Evolutionary conservation across 2,888 invertebrate species (phyloP).

Genomic region (Drosophila trichaetosa): DNA sequence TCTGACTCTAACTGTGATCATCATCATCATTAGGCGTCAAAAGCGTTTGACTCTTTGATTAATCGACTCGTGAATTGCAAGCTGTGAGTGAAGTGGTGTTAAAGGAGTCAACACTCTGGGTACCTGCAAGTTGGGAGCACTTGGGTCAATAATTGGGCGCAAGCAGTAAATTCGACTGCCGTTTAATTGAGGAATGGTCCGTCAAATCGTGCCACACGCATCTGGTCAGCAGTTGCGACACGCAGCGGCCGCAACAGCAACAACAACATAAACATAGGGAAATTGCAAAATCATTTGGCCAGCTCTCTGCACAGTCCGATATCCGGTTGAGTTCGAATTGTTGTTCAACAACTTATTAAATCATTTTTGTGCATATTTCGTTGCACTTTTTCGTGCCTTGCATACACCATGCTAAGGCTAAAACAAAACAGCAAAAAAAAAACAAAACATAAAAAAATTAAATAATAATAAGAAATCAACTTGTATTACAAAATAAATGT

Average conservation of each 20-base stretch:
- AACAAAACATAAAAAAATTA: neutral
- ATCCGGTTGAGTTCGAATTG: constrained; percentile 61
- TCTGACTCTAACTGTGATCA: constrained; percentile 25
- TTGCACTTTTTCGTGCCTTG: constrained; percentile 28
- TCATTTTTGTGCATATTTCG: constrained; percentile 58
- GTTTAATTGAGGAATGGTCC: constrained; percentile 52
- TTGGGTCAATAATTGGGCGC: constrained; percentile 54
- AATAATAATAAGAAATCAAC: neutral
- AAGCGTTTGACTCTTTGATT: constrained; percentile 47
- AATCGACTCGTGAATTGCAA: constrained; percentile 41
- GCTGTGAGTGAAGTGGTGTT: constrained; percentile 1
- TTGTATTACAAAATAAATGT: constrained; percentile 14
- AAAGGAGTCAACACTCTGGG: neutral
- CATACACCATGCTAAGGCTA: constrained; percentile 5
- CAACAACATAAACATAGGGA: constrained; percentile 49
- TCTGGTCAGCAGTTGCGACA: constrained; percentile 55
- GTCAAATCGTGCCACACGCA: constrained; percentile 59
- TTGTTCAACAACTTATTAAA: constrained; percentile 66
- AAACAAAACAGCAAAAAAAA: neutral
- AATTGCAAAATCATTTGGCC: constrained; percentile 63
- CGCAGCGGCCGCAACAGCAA: constrained; percentile 12
- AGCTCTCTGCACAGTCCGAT: constrained; percentile 49
- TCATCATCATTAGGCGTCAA: constrained; percentile 58
- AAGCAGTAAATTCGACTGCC: constrained; percentile 43
- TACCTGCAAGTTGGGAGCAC: neutral